A percentile compares a stretch with the other conserved stretches of the same genome.
phyloP scores from a whole-genome alignment of 2,797 vertebrate genomes.

The Cyprinodon diabolis region DNA sequence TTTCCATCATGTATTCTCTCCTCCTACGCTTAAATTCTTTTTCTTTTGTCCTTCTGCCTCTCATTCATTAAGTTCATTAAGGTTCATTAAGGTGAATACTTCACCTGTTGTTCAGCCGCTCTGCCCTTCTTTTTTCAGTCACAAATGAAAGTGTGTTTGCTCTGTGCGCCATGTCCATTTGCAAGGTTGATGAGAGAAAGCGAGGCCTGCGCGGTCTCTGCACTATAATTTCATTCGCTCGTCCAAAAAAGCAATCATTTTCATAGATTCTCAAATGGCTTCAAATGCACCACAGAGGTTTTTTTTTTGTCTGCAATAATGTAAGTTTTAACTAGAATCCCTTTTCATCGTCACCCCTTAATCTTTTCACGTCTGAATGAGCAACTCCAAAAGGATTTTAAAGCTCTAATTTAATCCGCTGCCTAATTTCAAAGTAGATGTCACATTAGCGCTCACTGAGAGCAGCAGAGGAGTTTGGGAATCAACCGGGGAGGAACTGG shows the following conservation, averaged over 20 bases:
- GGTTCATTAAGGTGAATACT: slow-evolving; percentile 64
- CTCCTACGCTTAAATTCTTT: slow-evolving; percentile 37
- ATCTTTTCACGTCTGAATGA: slow-evolving; percentile 78
- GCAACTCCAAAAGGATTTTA: slow-evolving; percentile 76
- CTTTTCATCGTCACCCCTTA: slow-evolving; percentile 74
- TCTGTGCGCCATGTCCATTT: slow-evolving; percentile 56
- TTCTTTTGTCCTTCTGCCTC: slow-evolving; percentile 13
- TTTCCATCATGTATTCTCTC: slow-evolving; percentile 53
- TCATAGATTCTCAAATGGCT: slow-evolving; percentile 62
- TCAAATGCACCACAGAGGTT: slow-evolving; percentile 51
- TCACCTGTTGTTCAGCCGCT: slow-evolving; percentile 47
- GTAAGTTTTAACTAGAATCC: slow-evolving; percentile 72
- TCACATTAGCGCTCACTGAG: slow-evolving; percentile 57
- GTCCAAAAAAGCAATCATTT: slow-evolving; percentile 70
- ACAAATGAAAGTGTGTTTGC: slow-evolving; percentile 54
- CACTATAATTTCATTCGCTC: slow-evolving; percentile 69
- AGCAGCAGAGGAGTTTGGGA: slow-evolving; percentile 48
- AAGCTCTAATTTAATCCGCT: slow-evolving; percentile 78
- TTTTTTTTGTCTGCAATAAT: slow-evolving; percentile 61
- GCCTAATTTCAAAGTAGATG: slow-evolving; percentile 76
- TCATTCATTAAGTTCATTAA: no score
- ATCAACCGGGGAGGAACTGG: slow-evolving; percentile 23
- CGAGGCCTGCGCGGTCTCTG: slow-evolving; percentile 30
- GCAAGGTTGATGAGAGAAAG: slow-evolving; percentile 53
- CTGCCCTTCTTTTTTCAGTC: slow-evolving; percentile 47